These are phyloP conservation scores for Eustalomyia histrio DNA, from an alignment of 2,888 invertebrate species.

Conservation along the genomic window DNA sequence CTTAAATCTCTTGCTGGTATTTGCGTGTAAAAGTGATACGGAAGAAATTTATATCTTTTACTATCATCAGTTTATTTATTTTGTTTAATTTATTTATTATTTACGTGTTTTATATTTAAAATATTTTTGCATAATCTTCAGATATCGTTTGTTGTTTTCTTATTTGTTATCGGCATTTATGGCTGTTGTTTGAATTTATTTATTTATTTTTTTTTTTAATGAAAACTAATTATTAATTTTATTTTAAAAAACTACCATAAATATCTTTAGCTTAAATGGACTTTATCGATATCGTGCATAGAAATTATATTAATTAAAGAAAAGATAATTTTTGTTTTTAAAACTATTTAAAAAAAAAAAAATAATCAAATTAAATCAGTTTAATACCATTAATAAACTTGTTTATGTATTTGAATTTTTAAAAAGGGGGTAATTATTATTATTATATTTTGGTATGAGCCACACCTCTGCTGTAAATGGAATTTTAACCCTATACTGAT, in stretches of 20 bases:
- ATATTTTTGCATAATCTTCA: conserved; percentile 23
- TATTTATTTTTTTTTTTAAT: background rate
- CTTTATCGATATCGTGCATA: conserved; percentile 12
- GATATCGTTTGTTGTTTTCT: conserved; percentile 1
- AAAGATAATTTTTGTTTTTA: background rate
- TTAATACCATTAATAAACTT: background rate
- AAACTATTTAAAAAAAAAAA: no score
- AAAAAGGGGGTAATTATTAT: background rate
- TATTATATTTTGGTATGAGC: background rate
- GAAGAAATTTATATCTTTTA: conserved; percentile 10
- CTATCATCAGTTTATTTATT: background rate
- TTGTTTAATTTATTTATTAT: conserved; percentile 4
- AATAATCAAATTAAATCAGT: background rate
- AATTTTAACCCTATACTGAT: no score
- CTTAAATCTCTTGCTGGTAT: conserved; percentile 11
- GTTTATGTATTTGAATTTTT: background rate
- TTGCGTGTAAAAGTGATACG: conserved; percentile 33
- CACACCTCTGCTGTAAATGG: background rate
- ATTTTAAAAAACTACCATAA: background rate
- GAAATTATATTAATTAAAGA: conserved; percentile 9
- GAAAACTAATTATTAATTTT: conserved; percentile 15
- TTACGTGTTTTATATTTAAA: background rate
- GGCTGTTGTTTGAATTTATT: background rate
- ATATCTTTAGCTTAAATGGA: background rate
- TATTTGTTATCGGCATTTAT: background rate